Evolutionary conservation across 2,797 vertebrate genomes (phyloP).

Genomic region (Poeciliopsis turneri): DNA sequence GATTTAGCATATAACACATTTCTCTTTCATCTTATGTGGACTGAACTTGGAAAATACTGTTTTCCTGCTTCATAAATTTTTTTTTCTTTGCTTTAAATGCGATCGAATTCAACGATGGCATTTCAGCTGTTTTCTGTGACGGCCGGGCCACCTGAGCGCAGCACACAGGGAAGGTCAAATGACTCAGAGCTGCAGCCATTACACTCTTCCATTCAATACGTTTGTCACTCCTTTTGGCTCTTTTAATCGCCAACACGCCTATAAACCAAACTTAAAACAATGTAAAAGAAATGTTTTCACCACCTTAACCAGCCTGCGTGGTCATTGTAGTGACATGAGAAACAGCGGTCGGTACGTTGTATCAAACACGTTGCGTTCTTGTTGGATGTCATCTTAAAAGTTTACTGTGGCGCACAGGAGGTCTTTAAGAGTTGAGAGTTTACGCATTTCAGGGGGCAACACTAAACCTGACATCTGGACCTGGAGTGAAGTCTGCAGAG

Average conservation of each 20-base stretch:
- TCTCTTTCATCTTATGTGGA: not conserved
- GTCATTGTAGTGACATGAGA: not conserved
- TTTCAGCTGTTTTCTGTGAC: not conserved
- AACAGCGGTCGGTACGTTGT: constrained; percentile 6
- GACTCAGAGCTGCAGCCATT: not conserved
- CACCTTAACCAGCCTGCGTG: not conserved
- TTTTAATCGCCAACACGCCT: not conserved
- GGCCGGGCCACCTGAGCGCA: not conserved
- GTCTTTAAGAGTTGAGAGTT: constrained; percentile 42
- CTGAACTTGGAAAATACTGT: not conserved
- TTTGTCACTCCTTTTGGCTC: not conserved
- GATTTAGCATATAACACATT: not conserved
- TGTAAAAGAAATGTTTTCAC: not conserved
- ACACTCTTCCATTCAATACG: not conserved
- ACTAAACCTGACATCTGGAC: constrained; percentile 52
- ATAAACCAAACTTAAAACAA: not conserved
- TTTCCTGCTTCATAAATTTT: not conserved
- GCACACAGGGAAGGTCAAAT: not conserved
- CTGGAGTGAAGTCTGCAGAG: constrained; percentile 32
- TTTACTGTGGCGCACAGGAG: constrained; percentile 22
- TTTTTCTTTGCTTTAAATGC: not conserved
- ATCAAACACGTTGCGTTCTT: constrained; percentile 22
- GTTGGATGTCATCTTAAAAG: constrained; percentile 39
- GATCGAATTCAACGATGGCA: not conserved
- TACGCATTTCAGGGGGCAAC: constrained; percentile 36